Evolutionary conservation across 2,797 vertebrate species (phyloP), one percentile per base, ranked within the genome.

Genomic region (Anas flavirostris): DNA sequence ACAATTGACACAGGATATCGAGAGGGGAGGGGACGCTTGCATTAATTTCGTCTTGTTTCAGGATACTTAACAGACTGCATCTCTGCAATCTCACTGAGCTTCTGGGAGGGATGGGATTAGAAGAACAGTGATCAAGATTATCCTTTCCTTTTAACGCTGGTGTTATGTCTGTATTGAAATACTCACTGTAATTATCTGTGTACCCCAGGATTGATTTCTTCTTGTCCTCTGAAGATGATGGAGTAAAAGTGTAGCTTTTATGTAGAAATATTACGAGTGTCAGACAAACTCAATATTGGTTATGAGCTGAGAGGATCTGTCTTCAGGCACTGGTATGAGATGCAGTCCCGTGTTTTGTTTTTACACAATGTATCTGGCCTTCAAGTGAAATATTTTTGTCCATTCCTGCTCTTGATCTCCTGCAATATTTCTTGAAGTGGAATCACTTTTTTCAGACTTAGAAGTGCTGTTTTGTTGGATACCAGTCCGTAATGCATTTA

Each of bases 61-160:
- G 33, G 60, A 31, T n/a, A 3, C 33, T 69, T 76, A 46, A 33
- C 33, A 1, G 87, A 5, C 39, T n/a, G 56, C 35, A 16, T 7
- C 2, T 1, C 35, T 64, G 53, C 82, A 85, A 53, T 66, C 53
- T 69, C 58, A 1, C 70, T 18, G 62, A 52, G 68, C 44, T 83
- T 31, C 73, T 48, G 72, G 43, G n/a, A 79, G 44, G 85, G 85
- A 67, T 63, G 86, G 56, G 74, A 91, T 96, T 95, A 96, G 63
- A 82, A 89, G n/a, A 79, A 21, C 6, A 73, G 5, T 79, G 87
- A 91, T 91, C 82, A 88, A 88, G 82, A 73, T 95, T 44, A 93
- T 91, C 67, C 55, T 62, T 92, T 82, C 52, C 70, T 63, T 90
- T 88, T 53, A 94, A 90, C 79, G 26, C 70, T 41, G 26, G 10